Percentiles rank a stretch among this genome's conserved stretches.
Evolutionary conservation across 2,113 vertebrate genomes (phyloP).

Genomic region (Pterophyllum scalare): DNA sequence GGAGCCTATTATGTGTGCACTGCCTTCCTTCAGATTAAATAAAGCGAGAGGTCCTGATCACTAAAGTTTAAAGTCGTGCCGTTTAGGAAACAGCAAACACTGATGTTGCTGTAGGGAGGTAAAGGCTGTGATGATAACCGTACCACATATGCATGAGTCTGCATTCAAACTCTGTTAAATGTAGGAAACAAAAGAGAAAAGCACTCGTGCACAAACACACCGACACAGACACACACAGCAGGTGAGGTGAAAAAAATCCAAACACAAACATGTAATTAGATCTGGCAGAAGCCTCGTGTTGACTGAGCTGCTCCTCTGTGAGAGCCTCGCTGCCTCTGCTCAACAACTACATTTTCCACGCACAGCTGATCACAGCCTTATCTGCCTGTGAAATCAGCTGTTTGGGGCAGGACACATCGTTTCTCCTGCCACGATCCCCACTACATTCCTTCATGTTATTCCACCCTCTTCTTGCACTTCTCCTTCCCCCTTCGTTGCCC

Average conservation of each 20-base stretch:
- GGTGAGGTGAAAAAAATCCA: slow-evolving; percentile 40
- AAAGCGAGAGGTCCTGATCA: background rate
- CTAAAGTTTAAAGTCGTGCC: background rate
- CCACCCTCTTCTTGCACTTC: slow-evolving; percentile 52
- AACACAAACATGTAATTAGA: slow-evolving; percentile 71
- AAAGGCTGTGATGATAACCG: background rate
- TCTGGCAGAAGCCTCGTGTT: slow-evolving; percentile 38
- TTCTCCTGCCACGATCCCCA: slow-evolving; percentile 74
- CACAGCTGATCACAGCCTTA: slow-evolving; percentile 77
- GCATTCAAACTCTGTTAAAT: background rate
- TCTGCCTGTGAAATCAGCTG: slow-evolving; percentile 75
- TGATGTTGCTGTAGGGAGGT: background rate
- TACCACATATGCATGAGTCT: background rate
- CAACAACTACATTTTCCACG: slow-evolving; percentile 22
- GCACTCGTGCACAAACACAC: background rate
- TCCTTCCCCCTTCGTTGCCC: slow-evolving; percentile 18
- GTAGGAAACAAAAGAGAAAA: background rate
- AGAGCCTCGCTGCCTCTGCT: background rate
- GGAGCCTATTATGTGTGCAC: background rate
- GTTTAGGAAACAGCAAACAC: background rate
- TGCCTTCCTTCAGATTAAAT: background rate
- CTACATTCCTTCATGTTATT: slow-evolving; percentile 82
- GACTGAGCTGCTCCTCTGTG: slow-evolving; percentile 53
- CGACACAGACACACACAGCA: slow-evolving; percentile 2
- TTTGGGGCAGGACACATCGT: slow-evolving; percentile 73